Evolutionary conservation across 2,113 vertebrate species (phyloP).

Genomic region (Bos indicus): DNA sequence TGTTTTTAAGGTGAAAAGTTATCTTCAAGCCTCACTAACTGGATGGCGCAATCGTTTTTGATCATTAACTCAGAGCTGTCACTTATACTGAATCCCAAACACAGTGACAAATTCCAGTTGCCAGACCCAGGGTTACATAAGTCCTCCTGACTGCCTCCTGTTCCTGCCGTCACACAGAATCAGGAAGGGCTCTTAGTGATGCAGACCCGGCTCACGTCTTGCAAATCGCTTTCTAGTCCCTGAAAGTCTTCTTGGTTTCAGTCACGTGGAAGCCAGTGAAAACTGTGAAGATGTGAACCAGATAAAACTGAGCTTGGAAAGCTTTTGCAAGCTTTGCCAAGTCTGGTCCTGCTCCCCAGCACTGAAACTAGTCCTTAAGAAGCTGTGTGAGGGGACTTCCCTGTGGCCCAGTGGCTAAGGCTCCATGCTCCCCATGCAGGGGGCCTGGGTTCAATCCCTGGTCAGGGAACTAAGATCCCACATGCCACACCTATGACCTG

Average conservation of each 20-base stretch:
- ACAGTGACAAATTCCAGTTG: neutral
- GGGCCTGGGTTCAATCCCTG: neutral
- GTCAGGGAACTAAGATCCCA: neutral
- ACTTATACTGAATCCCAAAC: neutral
- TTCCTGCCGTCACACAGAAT: neutral
- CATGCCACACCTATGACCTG: neutral
- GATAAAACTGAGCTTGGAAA: neutral
- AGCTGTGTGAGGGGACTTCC: neutral
- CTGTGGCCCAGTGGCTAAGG: neutral
- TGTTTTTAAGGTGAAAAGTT: neutral
- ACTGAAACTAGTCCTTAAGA: neutral
- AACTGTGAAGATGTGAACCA: neutral
- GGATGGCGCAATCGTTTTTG: neutral
- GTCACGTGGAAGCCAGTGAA: neutral
- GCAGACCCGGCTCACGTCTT: neutral
- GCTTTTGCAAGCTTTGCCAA: conserved; percentile 14
- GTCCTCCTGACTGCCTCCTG: neutral
- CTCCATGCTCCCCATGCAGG: neutral
- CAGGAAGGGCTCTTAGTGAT: neutral
- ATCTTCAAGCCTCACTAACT: neutral
- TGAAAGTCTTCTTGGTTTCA: neutral
- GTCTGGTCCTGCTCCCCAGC: neutral
- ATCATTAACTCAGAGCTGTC: neutral
- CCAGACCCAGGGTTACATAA: neutral
- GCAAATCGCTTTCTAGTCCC: neutral